Conservation (phyloP, 2,797 vertebrate genomes). For the Pangasius krempfi region DNA sequence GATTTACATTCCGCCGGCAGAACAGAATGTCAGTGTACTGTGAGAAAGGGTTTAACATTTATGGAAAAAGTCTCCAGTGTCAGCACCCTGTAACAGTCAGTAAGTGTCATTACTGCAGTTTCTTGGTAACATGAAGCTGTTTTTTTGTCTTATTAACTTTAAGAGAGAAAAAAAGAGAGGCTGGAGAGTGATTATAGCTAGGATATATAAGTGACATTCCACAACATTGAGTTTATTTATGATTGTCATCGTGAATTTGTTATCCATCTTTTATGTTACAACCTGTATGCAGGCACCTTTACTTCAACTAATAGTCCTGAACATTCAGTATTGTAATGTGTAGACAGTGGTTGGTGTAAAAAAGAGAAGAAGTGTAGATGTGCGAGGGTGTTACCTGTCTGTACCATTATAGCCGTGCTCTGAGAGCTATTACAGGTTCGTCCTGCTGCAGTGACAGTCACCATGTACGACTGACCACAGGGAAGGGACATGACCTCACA, state of each 20-base stretch:
- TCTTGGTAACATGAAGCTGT: no score
- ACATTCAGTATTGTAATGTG: neutral
- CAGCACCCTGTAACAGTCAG: no score
- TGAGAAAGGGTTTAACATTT: no score
- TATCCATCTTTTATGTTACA: neutral
- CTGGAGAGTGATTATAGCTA: neutral
- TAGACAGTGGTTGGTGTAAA: neutral
- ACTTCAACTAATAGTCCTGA: neutral
- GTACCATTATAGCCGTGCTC: slow-evolving; percentile 61
- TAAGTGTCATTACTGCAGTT: no score
- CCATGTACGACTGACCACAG: slow-evolving; percentile 73
- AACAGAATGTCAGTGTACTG: no score
- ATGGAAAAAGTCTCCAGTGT: no score
- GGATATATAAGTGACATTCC: neutral
- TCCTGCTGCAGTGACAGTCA: slow-evolving; percentile 73
- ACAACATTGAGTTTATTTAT: neutral
- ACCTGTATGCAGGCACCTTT: neutral
- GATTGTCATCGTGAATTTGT: neutral
- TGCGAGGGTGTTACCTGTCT: slow-evolving; percentile 68
- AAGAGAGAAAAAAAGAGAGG: neutral
- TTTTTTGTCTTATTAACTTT: neutral
- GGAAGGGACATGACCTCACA: slow-evolving; percentile 71
- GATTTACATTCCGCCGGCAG: no score
- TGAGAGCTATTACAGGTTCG: slow-evolving; percentile 77
- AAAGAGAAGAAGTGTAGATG: neutral